Base-by-base conservation (phyloP, 2,797 vertebrate genomes). In the Syncerus caffer region DNA sequence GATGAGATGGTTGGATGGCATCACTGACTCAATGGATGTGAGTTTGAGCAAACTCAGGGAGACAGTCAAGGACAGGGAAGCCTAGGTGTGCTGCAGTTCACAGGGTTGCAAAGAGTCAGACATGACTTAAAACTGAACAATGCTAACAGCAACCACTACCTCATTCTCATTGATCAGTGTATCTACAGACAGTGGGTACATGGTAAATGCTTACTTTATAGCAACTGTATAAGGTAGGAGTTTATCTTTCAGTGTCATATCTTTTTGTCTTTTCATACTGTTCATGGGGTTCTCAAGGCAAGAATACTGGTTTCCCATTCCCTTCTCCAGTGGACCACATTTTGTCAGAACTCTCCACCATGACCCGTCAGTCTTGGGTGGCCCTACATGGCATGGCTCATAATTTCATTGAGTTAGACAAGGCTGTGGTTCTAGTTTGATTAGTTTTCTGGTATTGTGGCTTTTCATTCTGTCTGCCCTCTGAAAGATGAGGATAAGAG, bases 371-470 rank as follows among this genome's bases (percentile, higher is more conserved):
- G 9, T 67, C 64, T 34, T 67, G 64, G 64, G n/a, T 67, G n/a
- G n/a, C 64, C 17, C n/a, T 34, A 67, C n/a, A 21, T 67, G 64
- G n/a, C 9, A 67, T 34, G 64, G n/a, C n/a, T 67, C 0, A 0
- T 67, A 38, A n/a, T 67, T 34, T 67, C n/a, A 67, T 3, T 34
- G 9, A 67, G n/a, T 67, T 10, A 67, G n/a, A 38, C n/a, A 38
- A 38, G 64, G n/a, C 17, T 67, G 4, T 67, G 17, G n/a, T 21
- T 67, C 17, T 34, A 67, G n/a, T 38, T 67, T 38, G 64, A 67
- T 67, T 38, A 34, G n/a, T 38, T 67, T 67, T 67, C n/a, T 67
- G n/a, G n/a, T 64, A 38, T 19, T 38, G n/a, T 6, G n/a, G 64
- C n/a, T 67, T 67, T 67, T 12, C 64, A 67, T 38, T 67, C 64